These are phyloP conservation scores for Polia nebulosa DNA, from an alignment of 2,888 invertebrate genomes.

Conservation along the genomic window DNA sequence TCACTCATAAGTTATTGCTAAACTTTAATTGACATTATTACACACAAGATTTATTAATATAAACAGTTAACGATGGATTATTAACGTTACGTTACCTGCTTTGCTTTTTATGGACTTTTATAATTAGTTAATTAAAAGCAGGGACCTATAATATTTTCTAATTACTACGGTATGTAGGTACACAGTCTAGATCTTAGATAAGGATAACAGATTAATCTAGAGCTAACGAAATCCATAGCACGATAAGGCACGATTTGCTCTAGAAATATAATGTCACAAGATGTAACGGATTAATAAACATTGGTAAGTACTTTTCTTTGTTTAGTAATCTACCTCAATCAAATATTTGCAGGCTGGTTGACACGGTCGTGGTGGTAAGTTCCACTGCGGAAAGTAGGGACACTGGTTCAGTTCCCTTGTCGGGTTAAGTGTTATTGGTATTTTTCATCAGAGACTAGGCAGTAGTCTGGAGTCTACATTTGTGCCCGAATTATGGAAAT, in stretches of 20 bases:
- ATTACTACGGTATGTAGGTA: constrained; percentile 29
- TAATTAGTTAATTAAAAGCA: constrained; percentile 46
- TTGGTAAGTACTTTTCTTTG: neutral
- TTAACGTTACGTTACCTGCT: constrained; percentile 37
- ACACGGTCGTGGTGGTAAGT: neutral
- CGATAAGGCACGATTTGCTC: constrained; percentile 25
- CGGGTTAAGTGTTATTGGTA: neutral
- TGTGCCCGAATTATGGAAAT: neutral
- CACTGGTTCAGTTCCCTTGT: neutral
- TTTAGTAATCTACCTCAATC: neutral
- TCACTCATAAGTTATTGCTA: constrained; percentile 25
- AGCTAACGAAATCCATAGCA: constrained; percentile 24
- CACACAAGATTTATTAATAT: constrained; percentile 51
- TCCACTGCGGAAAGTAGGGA: neutral
- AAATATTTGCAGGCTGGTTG: neutral
- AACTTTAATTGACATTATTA: constrained; percentile 43
- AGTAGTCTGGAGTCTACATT: neutral
- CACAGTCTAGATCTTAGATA: constrained; percentile 34
- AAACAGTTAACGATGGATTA: constrained; percentile 35
- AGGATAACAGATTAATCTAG: constrained; percentile 35
- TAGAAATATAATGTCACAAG: constrained; percentile 14
- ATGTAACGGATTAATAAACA: constrained; percentile 7
- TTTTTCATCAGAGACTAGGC: neutral
- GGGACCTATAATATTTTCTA: constrained; percentile 32
- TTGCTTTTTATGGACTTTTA: constrained; percentile 52